A percentile compares a stretch with the other conserved stretches of the same genome.
Conservation (phyloP, 2,113 vertebrate genomes). For the Ciconia maguari region DNA sequence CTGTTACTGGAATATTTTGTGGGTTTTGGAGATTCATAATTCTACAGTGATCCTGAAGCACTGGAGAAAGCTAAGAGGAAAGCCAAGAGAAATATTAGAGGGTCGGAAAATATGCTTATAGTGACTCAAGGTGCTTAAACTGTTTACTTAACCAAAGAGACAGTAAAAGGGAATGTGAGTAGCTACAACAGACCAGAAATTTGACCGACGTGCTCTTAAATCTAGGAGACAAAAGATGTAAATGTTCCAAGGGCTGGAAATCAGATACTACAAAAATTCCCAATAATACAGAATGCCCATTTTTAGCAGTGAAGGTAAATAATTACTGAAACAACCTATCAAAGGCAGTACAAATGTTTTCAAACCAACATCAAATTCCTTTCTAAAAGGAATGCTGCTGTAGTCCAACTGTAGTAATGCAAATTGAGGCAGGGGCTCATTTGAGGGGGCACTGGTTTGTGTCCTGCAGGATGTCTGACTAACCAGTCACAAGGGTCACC, state of each 20-base stretch:
- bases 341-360: not conserved
- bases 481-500: not conserved
- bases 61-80: not conserved
- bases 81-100: not conserved
- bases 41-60: not conserved
- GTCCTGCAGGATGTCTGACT: not conserved
- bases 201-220: not conserved
- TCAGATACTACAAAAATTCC: not conserved
- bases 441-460: not conserved
- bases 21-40: not conserved
- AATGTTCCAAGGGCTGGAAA: not conserved
- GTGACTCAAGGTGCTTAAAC: conserved; percentile 7
- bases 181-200: conserved; percentile 5
- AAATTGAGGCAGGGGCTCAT: not conserved
- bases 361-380: not conserved
- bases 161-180: not conserved
- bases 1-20: not conserved
- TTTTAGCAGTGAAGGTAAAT: not conserved
- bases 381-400: not conserved
- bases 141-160: conserved; percentile 19
- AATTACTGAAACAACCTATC: not conserved
- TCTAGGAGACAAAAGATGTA: not conserved
- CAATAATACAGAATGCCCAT: not conserved
- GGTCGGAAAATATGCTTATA: not conserved
- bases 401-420: not conserved